Conservation (phyloP, 2,797 vertebrate species). For the Leptoclinus maculatus region DNA sequence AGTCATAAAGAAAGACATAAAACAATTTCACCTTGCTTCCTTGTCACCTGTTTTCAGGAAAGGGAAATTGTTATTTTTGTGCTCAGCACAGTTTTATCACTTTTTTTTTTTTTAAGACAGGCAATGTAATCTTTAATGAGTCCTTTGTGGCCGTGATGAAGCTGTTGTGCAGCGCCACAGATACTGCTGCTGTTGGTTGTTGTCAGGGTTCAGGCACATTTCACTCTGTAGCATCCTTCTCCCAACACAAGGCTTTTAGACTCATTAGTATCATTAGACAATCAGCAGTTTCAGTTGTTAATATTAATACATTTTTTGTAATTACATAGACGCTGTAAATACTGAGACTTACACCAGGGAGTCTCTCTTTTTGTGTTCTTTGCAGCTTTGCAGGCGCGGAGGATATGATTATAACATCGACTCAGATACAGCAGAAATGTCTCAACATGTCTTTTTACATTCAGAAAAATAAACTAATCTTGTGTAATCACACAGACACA, state of each 20-base stretch:
- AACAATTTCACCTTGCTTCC: not conserved
- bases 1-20: not conserved
- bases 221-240: not conserved
- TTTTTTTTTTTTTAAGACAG: not conserved
- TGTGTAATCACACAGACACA: not conserved
- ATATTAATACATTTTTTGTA: no score
- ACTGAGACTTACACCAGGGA: no score
- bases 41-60: not conserved
- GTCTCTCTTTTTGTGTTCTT: not conserved
- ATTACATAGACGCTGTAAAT: no score
- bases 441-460: not conserved
- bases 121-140: not conserved
- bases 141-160: not conserved
- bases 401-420: not conserved
- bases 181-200: not conserved
- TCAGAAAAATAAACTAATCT: no score
- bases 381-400: not conserved
- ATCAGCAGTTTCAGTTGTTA: no score
- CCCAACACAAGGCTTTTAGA: not conserved
- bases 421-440: not conserved
- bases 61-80: not conserved
- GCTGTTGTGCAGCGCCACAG: no score
- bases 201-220: not conserved
- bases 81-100: not conserved
- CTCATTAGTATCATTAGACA: no score